These are phyloP conservation scores for Xenentodon cancila DNA, from an alignment of 2,797 vertebrate genomes.

Conservation along the genomic window DNA sequence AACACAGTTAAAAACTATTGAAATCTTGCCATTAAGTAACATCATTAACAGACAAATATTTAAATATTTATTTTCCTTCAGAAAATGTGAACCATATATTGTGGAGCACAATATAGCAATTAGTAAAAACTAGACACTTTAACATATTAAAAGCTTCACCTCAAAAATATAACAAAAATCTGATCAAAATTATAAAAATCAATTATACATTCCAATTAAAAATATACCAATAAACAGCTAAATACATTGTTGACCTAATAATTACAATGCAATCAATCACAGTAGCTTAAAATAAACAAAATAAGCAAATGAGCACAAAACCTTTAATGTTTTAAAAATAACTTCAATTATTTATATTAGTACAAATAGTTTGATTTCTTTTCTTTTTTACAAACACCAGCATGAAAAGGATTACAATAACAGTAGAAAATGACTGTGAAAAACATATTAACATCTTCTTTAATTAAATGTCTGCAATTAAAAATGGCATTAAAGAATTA, in stretches of 20 bases:
- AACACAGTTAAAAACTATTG: constrained; percentile 99
- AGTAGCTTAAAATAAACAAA: constrained; percentile 99
- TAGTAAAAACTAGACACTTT: constrained; percentile 99
- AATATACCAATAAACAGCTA: constrained; percentile 99
- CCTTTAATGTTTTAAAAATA: constrained; percentile 99
- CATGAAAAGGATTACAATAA: constrained; percentile 99
- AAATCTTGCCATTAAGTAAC: constrained; percentile 99
- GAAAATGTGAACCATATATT: constrained; percentile 99
- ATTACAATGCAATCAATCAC: constrained; percentile 99
- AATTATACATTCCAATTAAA: constrained; percentile 99
- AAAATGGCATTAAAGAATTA: constrained; percentile 99
- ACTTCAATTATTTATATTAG: constrained; percentile 99
- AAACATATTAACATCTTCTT: constrained; percentile 95
- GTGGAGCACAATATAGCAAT: constrained; percentile 99
- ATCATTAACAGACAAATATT: constrained; percentile 99
- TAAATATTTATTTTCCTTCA: constrained; percentile 99
- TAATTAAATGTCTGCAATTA: constrained; percentile 99
- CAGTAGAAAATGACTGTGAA: constrained; percentile 99
- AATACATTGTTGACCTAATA: constrained; percentile 99
- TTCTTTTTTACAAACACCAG: constrained; percentile 99
- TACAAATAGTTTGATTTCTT: constrained; percentile 99
- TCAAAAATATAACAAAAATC: constrained; percentile 99
- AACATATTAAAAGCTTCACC: constrained; percentile 99
- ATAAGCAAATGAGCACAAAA: constrained; percentile 99
- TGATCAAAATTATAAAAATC: constrained; percentile 99